Percentiles rank a stretch among this genome's conserved stretches.
These are phyloP conservation scores for Climacteris rufus DNA, from an alignment of 2,113 vertebrate species.

Conservation along the genomic window DNA sequence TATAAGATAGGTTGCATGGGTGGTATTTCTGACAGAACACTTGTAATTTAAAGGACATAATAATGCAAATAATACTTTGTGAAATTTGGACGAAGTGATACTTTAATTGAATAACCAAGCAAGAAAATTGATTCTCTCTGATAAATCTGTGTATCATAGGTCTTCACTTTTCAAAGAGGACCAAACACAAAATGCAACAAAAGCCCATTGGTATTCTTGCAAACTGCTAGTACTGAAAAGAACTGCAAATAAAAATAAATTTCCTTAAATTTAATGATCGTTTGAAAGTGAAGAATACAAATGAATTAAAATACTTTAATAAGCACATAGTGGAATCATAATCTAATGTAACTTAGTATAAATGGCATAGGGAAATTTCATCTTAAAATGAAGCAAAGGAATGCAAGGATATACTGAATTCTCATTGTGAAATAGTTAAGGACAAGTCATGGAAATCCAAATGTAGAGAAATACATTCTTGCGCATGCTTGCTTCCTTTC, in stretches of 20 bases:
- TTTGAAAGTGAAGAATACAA: background rate
- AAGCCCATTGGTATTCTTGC: background rate
- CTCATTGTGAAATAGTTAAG: background rate
- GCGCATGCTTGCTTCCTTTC: background rate
- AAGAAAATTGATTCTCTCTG: background rate
- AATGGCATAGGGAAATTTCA: background rate
- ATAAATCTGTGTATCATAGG: background rate
- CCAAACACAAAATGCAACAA: background rate
- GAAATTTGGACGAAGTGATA: background rate
- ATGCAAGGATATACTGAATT: background rate
- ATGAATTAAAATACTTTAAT: background rate
- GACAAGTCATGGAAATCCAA: background rate
- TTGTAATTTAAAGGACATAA: background rate
- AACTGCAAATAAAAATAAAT: background rate
- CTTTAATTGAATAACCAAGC: background rate
- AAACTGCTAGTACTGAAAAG: background rate
- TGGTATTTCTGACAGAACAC: background rate
- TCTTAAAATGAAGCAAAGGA: background rate
- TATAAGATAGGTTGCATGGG: background rate
- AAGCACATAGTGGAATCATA: background rate
- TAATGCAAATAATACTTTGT: background rate
- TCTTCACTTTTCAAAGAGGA: background rate
- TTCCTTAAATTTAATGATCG: background rate
- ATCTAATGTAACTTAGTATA: background rate
- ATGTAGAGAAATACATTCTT: background rate